Base-by-base conservation (phyloP, 2,888 invertebrate genomes). In the Plebejus melissa region DNA sequence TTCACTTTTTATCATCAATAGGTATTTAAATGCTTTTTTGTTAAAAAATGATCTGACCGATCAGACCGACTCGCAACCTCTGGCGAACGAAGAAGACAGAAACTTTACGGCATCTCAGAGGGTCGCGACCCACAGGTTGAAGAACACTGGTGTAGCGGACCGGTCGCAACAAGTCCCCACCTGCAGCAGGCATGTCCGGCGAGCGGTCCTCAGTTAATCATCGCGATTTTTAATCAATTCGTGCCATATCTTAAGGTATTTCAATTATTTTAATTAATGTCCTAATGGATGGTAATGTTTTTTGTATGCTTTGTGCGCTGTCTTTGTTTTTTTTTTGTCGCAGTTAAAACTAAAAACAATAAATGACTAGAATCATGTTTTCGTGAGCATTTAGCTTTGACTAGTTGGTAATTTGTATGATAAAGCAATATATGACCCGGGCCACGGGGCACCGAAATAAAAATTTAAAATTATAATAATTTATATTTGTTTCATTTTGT, bases 141-240 rank as follows among this genome's bases (percentile, higher is more conserved):
- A 46, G 2, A 46, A 9, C 46, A 46, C 46, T 46, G 46, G 9
- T 46, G 46, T 46, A 46, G 46, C 46, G 46, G 87, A 89, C 88
- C 88, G 87, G 90, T 88, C 86, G 81, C 81, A 88, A 89, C 91
- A 87, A 83, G 91, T 89, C 88, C 87, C 86, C 91, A 91, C 91
- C 91, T 91, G 91, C 86, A 83, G 80, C 82, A 81, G 83, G 90
- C 88, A 90, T 90, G 90, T 86, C 85, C 87, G 87, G 83, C 82
- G 82, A 83, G 77, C 75, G 76, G 76, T 78, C 76, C 74, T 77
- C 60, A 74, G 82, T 87, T 86, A 87, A 87, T 83, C 82, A 41
- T 74, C 75, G 71, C 75, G 76, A 78, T 70, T 77, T 76, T 77
- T 76, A 78, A 79, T 79, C 74, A 58, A 74, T 74, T 74, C 65